Evolutionary conservation across 1,140 invertebrate species (phyloP).

Genomic region (Drosophila sucinea): DNA sequence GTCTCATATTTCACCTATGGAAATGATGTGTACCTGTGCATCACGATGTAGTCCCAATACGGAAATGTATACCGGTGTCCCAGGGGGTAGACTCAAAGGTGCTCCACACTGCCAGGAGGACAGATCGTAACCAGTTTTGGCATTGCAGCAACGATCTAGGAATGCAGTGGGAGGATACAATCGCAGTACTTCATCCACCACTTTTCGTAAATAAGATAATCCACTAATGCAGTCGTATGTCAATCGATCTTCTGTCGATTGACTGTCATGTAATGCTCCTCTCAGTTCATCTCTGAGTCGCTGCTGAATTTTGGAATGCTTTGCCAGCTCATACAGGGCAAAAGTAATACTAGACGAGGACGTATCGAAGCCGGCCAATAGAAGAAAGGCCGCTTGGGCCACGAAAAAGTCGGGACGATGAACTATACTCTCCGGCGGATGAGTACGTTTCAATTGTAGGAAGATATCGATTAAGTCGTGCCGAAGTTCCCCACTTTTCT

Average conservation of each 20-base stretch:
- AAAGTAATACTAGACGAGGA: slow-evolving; percentile 83
- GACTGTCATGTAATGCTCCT: slow-evolving; percentile 59
- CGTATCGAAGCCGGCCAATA: slow-evolving; percentile 85
- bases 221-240: slow-evolving; percentile 83
- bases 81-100: slow-evolving; percentile 41
- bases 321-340: slow-evolving; percentile 84
- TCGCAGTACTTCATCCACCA: slow-evolving; percentile 84
- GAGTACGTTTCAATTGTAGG: slow-evolving; percentile 77
- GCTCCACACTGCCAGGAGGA: slow-evolving; percentile 75
- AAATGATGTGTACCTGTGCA: slow-evolving; percentile 40
- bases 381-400: slow-evolving; percentile 87
- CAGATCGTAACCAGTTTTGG: slow-evolving; percentile 62
- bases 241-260: slow-evolving; percentile 48
- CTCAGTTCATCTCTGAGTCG: slow-evolving; percentile 82
- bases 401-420: slow-evolving; percentile 84
- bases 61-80: slow-evolving; percentile 72
- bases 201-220: slow-evolving; percentile 83
- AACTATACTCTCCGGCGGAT: slow-evolving; percentile 39
- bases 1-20: not conserved
- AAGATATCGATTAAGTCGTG: slow-evolving; percentile 84
- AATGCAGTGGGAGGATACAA: slow-evolving; percentile 85
- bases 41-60: slow-evolving; percentile 71
- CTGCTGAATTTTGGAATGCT: slow-evolving; percentile 80
- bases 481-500: slow-evolving; percentile 60
- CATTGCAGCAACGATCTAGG: slow-evolving; percentile 83